Evolutionary conservation across 2,888 invertebrate species (phyloP), one percentile per base, ranked within the genome.

Genomic region (Dendrolimus houi): DNA sequence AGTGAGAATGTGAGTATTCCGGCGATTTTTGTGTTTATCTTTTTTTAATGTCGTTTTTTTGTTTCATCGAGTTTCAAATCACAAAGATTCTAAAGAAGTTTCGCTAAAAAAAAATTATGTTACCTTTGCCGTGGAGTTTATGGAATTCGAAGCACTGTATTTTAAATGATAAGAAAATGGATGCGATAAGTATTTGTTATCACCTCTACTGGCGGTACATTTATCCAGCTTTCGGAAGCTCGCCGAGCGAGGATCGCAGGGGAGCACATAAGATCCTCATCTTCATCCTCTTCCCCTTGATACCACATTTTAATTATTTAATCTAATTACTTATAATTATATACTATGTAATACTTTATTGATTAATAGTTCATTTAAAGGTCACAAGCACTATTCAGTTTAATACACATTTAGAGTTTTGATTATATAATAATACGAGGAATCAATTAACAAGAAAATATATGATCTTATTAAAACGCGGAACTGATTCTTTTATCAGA

Each of bases 171-270:
- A 29, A 29, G 29, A 29, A 29, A 29, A 29, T 29, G 29, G 6
- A 29, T 29, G 6, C 29, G 29, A 6, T 6, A 29, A 6, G 29
- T 29, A 29, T 29, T 29, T 29, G 6, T 54, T 67, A 67, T 71
- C 93, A 96, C 96, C 96, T 97, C 96, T 61, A 95, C 93, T 56
- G 96, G 96, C 81, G 96, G 96, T 66, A 96, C 95, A 73, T 95
- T 95, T 70, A 97, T 97, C 96, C 97, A 97, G 81, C 96, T 96
- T 82, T 96, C 96, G 17, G 96, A 96, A 56, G 97, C 97, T 67
- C 97, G 92, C 65, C 97, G 92, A 61, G 97, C 96, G 88, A 97
- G 92, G 64, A 97, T 92, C 61, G 97, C 97, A 64, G 97, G 97
- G 72, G 96, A 96, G 89, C 95, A 96, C 93, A 96, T 92, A 70